phyloP scores from a whole-genome alignment of 2,888 invertebrate genomes.

The Cartodere bifasciata region DNA sequence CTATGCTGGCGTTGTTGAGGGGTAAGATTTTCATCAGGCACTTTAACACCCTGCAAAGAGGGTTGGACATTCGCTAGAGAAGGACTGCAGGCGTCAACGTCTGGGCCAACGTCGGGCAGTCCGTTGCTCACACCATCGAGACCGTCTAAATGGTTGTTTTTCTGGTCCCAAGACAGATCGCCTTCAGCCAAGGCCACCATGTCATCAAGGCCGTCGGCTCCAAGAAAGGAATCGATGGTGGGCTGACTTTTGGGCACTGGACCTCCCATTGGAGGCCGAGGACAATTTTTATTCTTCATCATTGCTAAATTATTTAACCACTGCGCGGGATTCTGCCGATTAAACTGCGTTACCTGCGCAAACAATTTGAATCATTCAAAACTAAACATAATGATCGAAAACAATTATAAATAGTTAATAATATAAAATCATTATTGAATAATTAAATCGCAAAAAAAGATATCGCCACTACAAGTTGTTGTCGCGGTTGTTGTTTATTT shows the following conservation, averaged over 20 bases:
- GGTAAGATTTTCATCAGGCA: slow-evolving; percentile 91
- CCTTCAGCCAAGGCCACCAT: slow-evolving; percentile 31
- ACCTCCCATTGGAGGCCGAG: slow-evolving; percentile 41
- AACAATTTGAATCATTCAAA: too few relatives aligned
- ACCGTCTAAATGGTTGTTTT: slow-evolving; percentile 32
- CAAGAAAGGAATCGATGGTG: slow-evolving; percentile 31
- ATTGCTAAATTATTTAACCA: slow-evolving; percentile 68
- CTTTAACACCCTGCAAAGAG: slow-evolving; percentile 65
- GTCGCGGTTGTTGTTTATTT: too few relatives aligned
- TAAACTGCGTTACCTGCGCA: slow-evolving; percentile 77
- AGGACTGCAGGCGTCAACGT: slow-evolving; percentile 40
- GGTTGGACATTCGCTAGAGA: slow-evolving; percentile 42
- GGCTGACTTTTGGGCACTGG: slow-evolving; percentile 24
- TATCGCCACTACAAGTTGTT: too few relatives aligned
- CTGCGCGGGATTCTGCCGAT: slow-evolving; percentile 69
- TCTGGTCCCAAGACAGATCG: slow-evolving; percentile 41
- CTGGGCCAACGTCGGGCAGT: slow-evolving; percentile 31
- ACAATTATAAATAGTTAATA: too few relatives aligned
- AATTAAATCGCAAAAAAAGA: too few relatives aligned
- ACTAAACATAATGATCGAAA: too few relatives aligned
- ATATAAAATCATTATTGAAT: too few relatives aligned
- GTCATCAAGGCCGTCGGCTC: slow-evolving; percentile 34
- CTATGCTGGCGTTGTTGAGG: slow-evolving; percentile 91
- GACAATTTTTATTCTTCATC: slow-evolving; percentile 57
- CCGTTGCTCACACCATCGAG: slow-evolving; percentile 34